Conservation (phyloP, 2,797 vertebrate genomes). For the Anisognathus igniventris region DNA sequence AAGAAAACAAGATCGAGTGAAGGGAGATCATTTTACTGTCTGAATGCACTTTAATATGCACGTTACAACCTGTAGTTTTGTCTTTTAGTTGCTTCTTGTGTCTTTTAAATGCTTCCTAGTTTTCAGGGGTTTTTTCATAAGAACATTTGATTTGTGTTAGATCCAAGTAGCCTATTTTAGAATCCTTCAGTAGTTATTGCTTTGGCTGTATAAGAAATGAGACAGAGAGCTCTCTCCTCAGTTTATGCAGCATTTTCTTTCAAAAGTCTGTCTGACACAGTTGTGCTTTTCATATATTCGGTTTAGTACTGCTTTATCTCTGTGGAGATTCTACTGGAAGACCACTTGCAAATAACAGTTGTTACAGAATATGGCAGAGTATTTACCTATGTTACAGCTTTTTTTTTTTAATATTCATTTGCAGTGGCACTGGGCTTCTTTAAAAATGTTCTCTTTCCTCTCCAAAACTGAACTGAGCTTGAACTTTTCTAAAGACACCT, state of each 20-base stretch:
- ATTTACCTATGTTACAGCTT: background rate
- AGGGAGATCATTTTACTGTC: background rate
- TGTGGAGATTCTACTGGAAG: background rate
- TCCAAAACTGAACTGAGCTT: background rate
- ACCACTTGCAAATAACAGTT: constrained; percentile 25
- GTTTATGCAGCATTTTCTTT: constrained; percentile 19
- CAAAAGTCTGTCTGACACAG: background rate
- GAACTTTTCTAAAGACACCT: background rate
- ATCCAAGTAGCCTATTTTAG: background rate
- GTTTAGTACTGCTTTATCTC: background rate
- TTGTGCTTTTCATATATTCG: background rate
- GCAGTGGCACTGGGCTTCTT: background rate
- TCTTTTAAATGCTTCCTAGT: background rate
- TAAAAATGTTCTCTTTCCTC: background rate
- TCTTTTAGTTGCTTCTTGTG: background rate
- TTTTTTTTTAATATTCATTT: background rate
- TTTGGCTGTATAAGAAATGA: background rate
- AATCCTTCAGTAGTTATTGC: background rate
- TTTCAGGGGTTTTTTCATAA: background rate
- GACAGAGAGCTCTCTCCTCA: background rate
- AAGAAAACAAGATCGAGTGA: background rate
- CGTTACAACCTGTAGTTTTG: background rate
- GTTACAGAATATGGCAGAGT: background rate
- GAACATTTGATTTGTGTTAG: background rate
- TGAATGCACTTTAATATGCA: background rate